These are phyloP conservation scores for Chelonus formosanus DNA, from an alignment of 2,888 invertebrate genomes.

Conservation along the genomic window DNA sequence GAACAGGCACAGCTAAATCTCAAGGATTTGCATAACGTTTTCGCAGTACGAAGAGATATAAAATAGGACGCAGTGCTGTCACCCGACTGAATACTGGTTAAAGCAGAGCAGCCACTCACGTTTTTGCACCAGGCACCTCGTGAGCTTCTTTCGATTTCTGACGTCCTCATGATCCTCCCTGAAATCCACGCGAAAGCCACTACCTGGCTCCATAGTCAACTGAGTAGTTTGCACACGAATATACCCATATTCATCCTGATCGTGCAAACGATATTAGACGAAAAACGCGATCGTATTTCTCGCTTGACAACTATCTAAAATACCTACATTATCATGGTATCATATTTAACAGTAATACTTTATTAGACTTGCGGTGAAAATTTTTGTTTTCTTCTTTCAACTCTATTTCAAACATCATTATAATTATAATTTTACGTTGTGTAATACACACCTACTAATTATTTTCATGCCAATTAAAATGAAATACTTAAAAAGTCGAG, in stretches of 20 bases:
- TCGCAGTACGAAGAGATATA: background rate
- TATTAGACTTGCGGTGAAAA: no score
- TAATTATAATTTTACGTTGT: no score
- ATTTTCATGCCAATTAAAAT: no score
- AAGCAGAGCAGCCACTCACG: background rate
- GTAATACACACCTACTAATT: no score
- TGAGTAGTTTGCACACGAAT: constrained; percentile 5
- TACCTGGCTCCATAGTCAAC: background rate
- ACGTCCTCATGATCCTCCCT: constrained; percentile 9
- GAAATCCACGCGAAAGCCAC: constrained; percentile 12
- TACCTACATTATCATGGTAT: background rate
- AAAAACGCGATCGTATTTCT: constrained; percentile 11
- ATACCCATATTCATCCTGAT: background rate
- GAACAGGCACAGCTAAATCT: background rate
- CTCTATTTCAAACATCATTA: no score
- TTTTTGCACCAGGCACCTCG: constrained; percentile 1
- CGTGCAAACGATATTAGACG: constrained; percentile 12
- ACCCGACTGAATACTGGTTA: constrained; percentile 6
- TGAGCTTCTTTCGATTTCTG: constrained; percentile 12
- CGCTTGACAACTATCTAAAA: background rate
- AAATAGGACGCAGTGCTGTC: constrained; percentile 2
- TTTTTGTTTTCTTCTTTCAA: no score
- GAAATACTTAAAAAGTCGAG: no score
- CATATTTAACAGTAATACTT: no score
- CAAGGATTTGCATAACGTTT: background rate